These are phyloP conservation scores for Acanthis flammea DNA, from an alignment of 2,797 vertebrate genomes.

Conservation along the genomic window DNA sequence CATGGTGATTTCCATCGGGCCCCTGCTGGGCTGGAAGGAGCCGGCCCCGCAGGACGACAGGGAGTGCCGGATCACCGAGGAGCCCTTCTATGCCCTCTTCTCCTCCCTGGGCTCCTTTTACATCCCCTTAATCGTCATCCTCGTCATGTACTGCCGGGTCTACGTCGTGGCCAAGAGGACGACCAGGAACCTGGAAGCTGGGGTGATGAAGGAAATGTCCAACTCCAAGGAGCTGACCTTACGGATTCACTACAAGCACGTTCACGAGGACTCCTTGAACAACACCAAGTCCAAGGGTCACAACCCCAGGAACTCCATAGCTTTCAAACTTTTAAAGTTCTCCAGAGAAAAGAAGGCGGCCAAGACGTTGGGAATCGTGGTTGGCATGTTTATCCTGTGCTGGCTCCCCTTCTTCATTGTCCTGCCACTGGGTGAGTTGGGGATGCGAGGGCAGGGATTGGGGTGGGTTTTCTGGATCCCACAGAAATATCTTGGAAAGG, in stretches of 20 bases:
- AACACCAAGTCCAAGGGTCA: constrained; percentile 80
- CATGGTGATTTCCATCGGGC: constrained; percentile 94
- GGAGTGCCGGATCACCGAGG: constrained; percentile 91
- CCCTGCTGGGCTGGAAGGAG: constrained; percentile 95
- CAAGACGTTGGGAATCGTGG: constrained; percentile 92
- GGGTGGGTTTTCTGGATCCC: not conserved
- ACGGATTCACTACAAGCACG: constrained; percentile 89
- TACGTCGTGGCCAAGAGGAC: constrained; percentile 95
- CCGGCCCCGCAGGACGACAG: constrained; percentile 89
- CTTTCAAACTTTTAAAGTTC: constrained; percentile 92
- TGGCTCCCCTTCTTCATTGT: constrained; percentile 95
- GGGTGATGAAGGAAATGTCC: constrained; percentile 94
- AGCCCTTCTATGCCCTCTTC: constrained; percentile 95
- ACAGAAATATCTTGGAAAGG: not conserved
- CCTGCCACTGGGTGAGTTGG: constrained; percentile 88
- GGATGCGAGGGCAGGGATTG: not conserved
- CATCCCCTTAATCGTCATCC: constrained; percentile 91
- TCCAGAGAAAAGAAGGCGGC: constrained; percentile 95
- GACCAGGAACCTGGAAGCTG: constrained; percentile 94
- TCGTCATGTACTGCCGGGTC: constrained; percentile 95
- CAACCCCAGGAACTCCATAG: constrained; percentile 87
- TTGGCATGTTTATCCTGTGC: constrained; percentile 93
- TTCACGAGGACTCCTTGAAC: constrained; percentile 77
- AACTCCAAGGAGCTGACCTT: constrained; percentile 93
- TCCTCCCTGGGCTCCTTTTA: constrained; percentile 97